Conservation (phyloP, 2,797 vertebrate species). For the Tympanoctomys barrerae region DNA sequence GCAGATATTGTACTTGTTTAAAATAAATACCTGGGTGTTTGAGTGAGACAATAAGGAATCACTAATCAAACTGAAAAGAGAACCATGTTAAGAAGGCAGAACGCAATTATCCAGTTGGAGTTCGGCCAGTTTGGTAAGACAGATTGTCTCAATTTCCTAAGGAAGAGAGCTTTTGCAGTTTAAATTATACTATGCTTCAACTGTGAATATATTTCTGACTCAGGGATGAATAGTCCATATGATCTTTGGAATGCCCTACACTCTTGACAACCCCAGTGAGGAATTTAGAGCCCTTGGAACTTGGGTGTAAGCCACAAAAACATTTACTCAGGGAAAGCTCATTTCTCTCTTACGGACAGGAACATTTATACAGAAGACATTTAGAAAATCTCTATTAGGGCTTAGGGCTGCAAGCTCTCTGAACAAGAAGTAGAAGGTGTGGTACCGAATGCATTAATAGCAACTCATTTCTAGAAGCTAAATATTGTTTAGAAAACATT, state of each 20-base stretch:
- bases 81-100: not conserved
- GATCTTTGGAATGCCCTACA: not conserved
- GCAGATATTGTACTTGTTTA: slow-evolving; percentile 43
- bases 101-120: slow-evolving; percentile 68
- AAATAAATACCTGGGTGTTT: slow-evolving; percentile 53
- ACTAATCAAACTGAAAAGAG: slow-evolving; percentile 64
- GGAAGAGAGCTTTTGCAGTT: slow-evolving; percentile 29
- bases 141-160: slow-evolving; percentile 37
- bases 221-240: slow-evolving; percentile 5
- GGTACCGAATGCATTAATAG: not conserved
- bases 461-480: slow-evolving; percentile 25
- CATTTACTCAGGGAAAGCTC: slow-evolving; percentile 36
- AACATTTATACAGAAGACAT: slow-evolving; percentile 34
- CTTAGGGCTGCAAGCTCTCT: slow-evolving; percentile 30
- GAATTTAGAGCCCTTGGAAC: not conserved
- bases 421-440: not conserved
- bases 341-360: slow-evolving; percentile 27
- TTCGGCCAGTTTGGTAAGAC: slow-evolving; percentile 40
- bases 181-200: not conserved
- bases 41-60: slow-evolving; percentile 67
- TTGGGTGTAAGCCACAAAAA: slow-evolving; percentile 43
- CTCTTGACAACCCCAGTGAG: slow-evolving; percentile 44
- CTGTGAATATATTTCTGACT: slow-evolving; percentile 41
- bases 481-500: slow-evolving; percentile 52
- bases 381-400: slow-evolving; percentile 42